A percentile compares a stretch with the other conserved stretches of the same genome.
phyloP scores from a whole-genome alignment of 1,140 invertebrate species.

The Aphis craccivora region DNA sequence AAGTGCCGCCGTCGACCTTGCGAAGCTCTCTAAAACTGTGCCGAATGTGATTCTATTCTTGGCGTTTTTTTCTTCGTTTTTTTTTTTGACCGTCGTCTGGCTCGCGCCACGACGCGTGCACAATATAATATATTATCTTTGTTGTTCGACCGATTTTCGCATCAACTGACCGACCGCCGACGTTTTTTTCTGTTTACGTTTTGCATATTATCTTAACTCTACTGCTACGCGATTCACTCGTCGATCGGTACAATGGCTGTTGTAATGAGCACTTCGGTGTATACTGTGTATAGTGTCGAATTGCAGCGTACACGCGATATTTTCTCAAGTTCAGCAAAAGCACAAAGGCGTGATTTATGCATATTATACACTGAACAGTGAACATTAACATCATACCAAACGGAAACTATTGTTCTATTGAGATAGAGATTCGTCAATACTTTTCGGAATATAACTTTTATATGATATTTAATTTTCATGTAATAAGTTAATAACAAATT shows the following conservation, averaged over 20 bases:
- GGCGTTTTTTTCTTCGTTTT: neutral
- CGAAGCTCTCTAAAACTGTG: neutral
- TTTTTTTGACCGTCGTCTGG: neutral
- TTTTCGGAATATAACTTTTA: neutral
- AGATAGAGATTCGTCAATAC: neutral
- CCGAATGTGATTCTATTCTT: neutral
- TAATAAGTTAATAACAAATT: neutral
- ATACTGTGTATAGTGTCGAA: neutral
- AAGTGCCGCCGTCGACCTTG: neutral
- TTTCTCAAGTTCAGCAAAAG: neutral
- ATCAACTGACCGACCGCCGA: neutral
- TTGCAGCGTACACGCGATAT: neutral
- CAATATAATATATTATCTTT: neutral
- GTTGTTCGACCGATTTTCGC: neutral
- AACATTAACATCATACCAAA: neutral
- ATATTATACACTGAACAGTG: too few species aligned
- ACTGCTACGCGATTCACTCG: neutral
- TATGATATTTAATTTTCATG: neutral
- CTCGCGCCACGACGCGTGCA: neutral
- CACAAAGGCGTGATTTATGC: too few species aligned
- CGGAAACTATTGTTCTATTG: neutral
- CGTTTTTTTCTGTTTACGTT: neutral
- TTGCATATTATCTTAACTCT: neutral
- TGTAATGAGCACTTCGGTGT: neutral
- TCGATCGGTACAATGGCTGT: neutral